Conservation (phyloP, 2,797 vertebrate species). For the Micrastur ruficollis region DNA sequence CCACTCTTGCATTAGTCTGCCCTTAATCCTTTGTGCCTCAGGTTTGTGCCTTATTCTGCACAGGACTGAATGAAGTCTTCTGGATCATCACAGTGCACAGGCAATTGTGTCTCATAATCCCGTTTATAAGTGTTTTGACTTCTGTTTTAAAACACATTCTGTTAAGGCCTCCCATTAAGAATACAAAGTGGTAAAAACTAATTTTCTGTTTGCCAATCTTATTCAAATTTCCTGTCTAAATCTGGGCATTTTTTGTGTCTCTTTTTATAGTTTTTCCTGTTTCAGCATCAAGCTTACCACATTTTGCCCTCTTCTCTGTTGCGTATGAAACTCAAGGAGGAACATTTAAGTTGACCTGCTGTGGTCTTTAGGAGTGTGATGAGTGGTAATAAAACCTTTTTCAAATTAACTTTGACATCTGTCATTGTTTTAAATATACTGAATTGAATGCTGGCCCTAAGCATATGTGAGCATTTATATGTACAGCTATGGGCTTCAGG, state of each 20-base stretch:
- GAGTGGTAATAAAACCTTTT: background rate
- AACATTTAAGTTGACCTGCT: background rate
- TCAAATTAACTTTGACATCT: background rate
- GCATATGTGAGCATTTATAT: background rate
- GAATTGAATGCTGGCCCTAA: background rate
- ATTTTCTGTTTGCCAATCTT: background rate
- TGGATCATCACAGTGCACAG: background rate
- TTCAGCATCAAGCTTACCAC: background rate
- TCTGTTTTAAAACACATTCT: background rate
- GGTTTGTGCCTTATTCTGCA: background rate
- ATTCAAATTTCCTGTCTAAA: background rate
- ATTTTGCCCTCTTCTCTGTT: background rate
- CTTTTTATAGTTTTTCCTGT: background rate
- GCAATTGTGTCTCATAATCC: background rate
- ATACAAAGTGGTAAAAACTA: background rate
- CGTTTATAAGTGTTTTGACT: background rate
- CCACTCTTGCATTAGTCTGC: background rate
- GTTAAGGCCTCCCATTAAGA: background rate
- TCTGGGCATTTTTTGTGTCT: background rate
- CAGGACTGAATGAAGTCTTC: background rate
- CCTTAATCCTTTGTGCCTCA: background rate
- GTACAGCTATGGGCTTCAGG: background rate
- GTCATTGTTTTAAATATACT: background rate
- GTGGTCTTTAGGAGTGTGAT: background rate
- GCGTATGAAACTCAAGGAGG: background rate